Conservation (phyloP, 2,113 vertebrate genomes). For the Electrona antarctica region DNA sequence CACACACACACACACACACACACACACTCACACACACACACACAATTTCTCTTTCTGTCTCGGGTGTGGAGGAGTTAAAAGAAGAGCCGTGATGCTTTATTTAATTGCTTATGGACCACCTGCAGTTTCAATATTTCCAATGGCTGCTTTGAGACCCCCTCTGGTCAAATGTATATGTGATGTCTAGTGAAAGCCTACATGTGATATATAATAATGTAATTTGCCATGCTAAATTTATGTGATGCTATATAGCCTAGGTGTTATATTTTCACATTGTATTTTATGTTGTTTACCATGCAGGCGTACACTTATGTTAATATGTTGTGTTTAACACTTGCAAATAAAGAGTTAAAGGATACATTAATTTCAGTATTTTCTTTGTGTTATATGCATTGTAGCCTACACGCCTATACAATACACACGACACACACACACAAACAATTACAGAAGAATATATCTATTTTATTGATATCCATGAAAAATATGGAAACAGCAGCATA, state of each 20-base stretch:
- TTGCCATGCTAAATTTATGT: constrained; percentile 40
- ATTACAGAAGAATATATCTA: neutral
- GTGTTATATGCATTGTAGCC: neutral
- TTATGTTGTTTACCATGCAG: neutral
- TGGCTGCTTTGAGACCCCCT: constrained; percentile 63
- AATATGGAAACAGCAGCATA: neutral
- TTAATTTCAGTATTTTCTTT: constrained; percentile 4
- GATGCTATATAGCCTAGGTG: constrained; percentile 2
- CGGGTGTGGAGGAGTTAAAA: constrained; percentile 50
- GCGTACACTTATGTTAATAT: neutral
- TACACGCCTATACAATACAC: constrained; percentile 2
- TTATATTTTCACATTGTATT: constrained; percentile 6
- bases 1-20: too few relatives aligned
- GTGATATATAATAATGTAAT: constrained; percentile 25
- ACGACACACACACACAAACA: constrained; percentile 16
- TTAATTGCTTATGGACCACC: constrained; percentile 75
- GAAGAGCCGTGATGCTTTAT: constrained; percentile 65
- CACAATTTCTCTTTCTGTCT: constrained; percentile 1
- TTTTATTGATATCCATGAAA: too few relatives aligned
- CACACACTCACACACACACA: neutral
- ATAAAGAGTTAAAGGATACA: constrained; percentile 52
- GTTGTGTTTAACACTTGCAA: constrained; percentile 23
- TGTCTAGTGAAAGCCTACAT: constrained; percentile 42
- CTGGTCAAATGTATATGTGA: constrained; percentile 51
- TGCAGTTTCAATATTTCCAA: constrained; percentile 65